Conservation (phyloP, 2,888 invertebrate species). For the Euspilapteryx auroguttella region DNA sequence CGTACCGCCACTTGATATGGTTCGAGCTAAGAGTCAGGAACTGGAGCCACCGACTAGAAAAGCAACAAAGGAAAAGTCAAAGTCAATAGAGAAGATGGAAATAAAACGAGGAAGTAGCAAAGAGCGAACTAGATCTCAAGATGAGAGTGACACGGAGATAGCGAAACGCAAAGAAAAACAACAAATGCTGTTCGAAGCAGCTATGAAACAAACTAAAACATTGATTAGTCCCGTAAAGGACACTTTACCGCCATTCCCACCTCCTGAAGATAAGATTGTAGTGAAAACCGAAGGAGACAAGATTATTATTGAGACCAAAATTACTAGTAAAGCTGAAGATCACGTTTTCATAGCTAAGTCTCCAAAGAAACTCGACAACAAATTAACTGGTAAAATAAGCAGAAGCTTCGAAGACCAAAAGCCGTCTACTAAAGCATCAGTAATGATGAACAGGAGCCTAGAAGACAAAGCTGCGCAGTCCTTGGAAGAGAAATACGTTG, state of each 20-base stretch:
- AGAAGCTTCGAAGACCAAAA: slow-evolving; percentile 66
- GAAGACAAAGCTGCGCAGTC: slow-evolving; percentile 64
- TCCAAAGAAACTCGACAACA: slow-evolving; percentile 70
- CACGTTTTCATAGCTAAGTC: slow-evolving; percentile 76
- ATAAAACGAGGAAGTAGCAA: slow-evolving; percentile 58
- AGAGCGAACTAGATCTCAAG: slow-evolving; percentile 72
- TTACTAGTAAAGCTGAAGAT: slow-evolving; percentile 74
- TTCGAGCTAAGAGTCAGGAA: slow-evolving; percentile 65
- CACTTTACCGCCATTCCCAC: slow-evolving; percentile 69
- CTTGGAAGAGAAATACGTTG: slow-evolving; percentile 64
- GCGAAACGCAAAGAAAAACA: slow-evolving; percentile 75
- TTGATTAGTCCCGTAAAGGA: slow-evolving; percentile 75
- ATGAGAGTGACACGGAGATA: slow-evolving; percentile 71
- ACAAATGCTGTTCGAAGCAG: slow-evolving; percentile 74
- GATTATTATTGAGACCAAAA: slow-evolving; percentile 71
- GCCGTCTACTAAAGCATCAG: slow-evolving; percentile 47
- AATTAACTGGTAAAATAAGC: slow-evolving; percentile 58
- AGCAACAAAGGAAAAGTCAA: slow-evolving; percentile 67
- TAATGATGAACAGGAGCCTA: slow-evolving; percentile 64
- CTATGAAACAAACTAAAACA: slow-evolving; percentile 74
- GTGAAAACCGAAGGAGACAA: slow-evolving; percentile 73
- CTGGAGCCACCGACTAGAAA: slow-evolving; percentile 51
- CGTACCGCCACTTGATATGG: slow-evolving; percentile 57
- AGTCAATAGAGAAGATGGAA: slow-evolving; percentile 68
- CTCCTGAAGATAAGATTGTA: slow-evolving; percentile 72